phyloP scores from a whole-genome alignment of 2,797 vertebrate species.

The Macropus fuliginosus region DNA sequence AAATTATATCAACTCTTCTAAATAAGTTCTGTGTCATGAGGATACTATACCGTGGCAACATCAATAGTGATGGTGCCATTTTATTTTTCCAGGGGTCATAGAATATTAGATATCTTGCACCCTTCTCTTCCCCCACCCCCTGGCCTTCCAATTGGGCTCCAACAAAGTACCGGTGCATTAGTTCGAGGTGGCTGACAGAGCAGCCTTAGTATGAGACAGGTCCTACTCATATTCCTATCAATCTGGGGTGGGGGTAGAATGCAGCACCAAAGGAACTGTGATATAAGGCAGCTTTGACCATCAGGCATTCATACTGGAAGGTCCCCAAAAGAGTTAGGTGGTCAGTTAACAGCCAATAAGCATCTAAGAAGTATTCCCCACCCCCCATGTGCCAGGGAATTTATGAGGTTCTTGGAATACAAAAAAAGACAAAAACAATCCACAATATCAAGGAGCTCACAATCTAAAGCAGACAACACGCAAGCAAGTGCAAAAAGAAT shows the following conservation, averaged over 20 bases:
- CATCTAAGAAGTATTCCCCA: neutral
- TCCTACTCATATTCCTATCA: neutral
- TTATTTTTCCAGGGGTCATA: neutral
- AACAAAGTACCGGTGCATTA: neutral
- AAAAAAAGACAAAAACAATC: neutral
- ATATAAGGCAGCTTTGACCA: neutral
- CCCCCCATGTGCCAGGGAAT: neutral
- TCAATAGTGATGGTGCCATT: neutral
- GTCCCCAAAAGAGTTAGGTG: neutral
- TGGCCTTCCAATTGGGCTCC: neutral
- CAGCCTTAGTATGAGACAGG: neutral
- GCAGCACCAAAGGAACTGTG: neutral
- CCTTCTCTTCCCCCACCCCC: neutral
- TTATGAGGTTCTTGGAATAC: neutral
- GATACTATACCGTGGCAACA: neutral
- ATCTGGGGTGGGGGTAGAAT: neutral
- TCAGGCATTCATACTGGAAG: neutral
- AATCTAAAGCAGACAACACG: neutral
- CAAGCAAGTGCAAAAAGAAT: neutral
- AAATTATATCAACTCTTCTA: slow-evolving; percentile 67
- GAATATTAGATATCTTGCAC: neutral
- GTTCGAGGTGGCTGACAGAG: neutral
- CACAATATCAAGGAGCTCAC: neutral
- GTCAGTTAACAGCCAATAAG: neutral
- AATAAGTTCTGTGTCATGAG: slow-evolving; percentile 51